Evolutionary conservation across 2,888 invertebrate species (phyloP), one percentile per base, ranked within the genome.

Genomic region (Zygogramma bicolorata): DNA sequence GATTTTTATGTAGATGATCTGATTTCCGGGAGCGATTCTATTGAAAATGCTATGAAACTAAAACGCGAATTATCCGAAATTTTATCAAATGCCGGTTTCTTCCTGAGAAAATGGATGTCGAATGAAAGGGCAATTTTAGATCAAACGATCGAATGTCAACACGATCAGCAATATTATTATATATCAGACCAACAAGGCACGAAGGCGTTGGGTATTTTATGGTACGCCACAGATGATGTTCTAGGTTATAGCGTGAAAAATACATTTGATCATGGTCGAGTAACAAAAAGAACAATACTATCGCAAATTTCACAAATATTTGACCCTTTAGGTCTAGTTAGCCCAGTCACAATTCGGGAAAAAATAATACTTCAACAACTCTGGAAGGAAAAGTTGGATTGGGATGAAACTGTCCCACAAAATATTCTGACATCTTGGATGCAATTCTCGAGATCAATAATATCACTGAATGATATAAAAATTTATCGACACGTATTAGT

Each of bases 281-380:
- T 73, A 46, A 65, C 73, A n/a, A 80, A 79, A 61, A 25, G 80
- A 38, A 68, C 29, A 4, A 63, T 81, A 27, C 67, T 79, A 10
- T 79, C 76, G 13, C 65, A 65, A 7, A 74, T 75, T 25, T 62
- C 78, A 10, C 67, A 67, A 62, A 72, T 80, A 13, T 81, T 77
- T 66, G 81, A 82, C 61, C 77, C 79, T 3, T 31, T 81, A 34
- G 80, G 80, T 31, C 42, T 80, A 3, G 7, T 81, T 15, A 71
- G 71, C 10, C 81, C 82, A 8, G 68, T 76, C n/a, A 73, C 78
- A 49, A 70, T 81, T 31, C 29, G 27, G 6, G 78, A 75, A 7
- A 82, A 82, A 73, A 63, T 77, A 53, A 61, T 79, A 18, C 59
- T 77, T 8, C 74, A 68, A 72, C 46, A 63, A 59, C 65, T 79